These are phyloP conservation scores for Caenorhabditis sp. DNA, from an alignment of 2,888 invertebrate species.

Conservation along the genomic window DNA sequence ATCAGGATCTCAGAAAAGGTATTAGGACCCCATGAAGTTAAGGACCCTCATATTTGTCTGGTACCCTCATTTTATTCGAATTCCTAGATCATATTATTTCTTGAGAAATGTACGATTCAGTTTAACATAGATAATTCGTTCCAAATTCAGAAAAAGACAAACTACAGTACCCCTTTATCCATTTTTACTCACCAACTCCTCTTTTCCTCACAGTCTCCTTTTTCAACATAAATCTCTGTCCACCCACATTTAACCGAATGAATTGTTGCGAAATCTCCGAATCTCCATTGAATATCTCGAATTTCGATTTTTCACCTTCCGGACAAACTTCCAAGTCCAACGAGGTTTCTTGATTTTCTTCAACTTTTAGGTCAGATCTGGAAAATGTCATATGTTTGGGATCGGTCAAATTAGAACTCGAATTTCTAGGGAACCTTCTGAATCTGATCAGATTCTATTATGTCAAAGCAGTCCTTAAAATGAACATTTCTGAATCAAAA, in stretches of 20 bases:
- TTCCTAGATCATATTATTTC: too few relatives aligned
- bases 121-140: too few relatives aligned
- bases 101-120: too few relatives aligned
- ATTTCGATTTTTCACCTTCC: conserved; percentile 6
- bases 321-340: not conserved
- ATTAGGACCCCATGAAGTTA: too few relatives aligned
- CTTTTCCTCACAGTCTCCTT: conserved; percentile 53
- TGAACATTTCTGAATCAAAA: too few relatives aligned
- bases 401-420: too few relatives aligned
- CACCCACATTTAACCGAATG: conserved; percentile 63
- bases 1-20: too few relatives aligned
- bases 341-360: conserved; percentile 10
- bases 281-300: conserved; percentile 42
- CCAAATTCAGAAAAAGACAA: not conserved
- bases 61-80: too few relatives aligned
- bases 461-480: too few relatives aligned
- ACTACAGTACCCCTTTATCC: not conserved
- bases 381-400: conserved; percentile 6
- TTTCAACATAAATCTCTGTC: conserved; percentile 58
- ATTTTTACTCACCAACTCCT: conserved; percentile 39
- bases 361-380: conserved; percentile 12
- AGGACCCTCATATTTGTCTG: too few relatives aligned
- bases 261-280: conserved; percentile 46
- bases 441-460: too few relatives aligned
- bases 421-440: not conserved